Evolutionary conservation across 1,140 invertebrate species (phyloP), one percentile per base, ranked within the genome.

Genomic region (Lethrus apterus): DNA sequence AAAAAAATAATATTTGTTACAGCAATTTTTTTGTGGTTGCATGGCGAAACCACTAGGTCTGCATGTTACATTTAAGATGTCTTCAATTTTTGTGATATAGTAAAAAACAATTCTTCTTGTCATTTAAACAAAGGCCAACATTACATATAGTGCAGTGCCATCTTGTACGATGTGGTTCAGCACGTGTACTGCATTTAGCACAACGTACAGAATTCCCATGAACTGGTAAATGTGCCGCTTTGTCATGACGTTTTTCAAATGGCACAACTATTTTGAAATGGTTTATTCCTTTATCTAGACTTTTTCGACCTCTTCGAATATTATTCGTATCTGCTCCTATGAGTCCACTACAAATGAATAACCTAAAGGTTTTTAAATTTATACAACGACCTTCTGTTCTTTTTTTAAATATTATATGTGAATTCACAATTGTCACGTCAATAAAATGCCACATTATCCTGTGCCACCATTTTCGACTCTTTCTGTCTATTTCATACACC

Each of bases 401-500:
- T 21, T 55, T 24, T 44, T 43, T 34, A 36, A 36, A 52, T 10
- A 57, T 33, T 13, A 57, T 50, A 33, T 44, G 54, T 19, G 38
- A 34, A 36, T 54, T 49, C 7, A 55, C 46, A 4, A 51, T 23
- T 8, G 36, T 32, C 8, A 53, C 29, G 40, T 57, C 48, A n/a
- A 57, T 10, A 18, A 57, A 55, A 44, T 57, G 38, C 32, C 38
- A 55, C n/a, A 52, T 38, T 20, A 52, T 50, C 31, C 50, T 17
- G 15, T 48, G 50, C 53, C 53, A 52, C 63, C 64, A 68, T 54
- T 65, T 68, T 32, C 34, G 57, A 21, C 44, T 55, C 51, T 68
- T 67, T 38, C 65, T 51, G 41, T 64, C 48, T 23, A 65, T 54
- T 44, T 60, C 51, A 47, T 67, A 69, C 11, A 46, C 32, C 11